A percentile compares a stretch with the other conserved stretches of the same genome.
These are phyloP conservation scores for Speoplatyrhinus poulsoni DNA, from an alignment of 2,113 vertebrate genomes.

Conservation along the genomic window DNA sequence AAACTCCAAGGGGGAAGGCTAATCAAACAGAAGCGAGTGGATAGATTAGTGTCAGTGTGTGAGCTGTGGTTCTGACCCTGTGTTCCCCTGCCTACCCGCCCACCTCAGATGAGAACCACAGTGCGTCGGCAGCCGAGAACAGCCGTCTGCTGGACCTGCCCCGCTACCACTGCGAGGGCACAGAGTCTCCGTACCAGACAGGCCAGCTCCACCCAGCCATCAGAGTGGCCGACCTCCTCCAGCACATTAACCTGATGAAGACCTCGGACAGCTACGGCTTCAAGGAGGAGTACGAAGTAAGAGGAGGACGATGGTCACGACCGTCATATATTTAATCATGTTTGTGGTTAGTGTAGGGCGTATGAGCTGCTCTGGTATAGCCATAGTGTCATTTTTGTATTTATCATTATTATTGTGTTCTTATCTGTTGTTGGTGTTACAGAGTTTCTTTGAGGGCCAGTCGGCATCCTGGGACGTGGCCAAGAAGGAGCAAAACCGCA, in stretches of 20 bases:
- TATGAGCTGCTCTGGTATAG: not conserved
- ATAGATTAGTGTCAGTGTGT: not conserved
- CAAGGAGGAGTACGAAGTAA: slow-evolving; percentile 99
- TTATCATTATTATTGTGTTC: slow-evolving; percentile 36
- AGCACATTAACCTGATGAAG: slow-evolving; percentile 99
- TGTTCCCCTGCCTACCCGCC: not conserved
- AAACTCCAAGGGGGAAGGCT: not conserved
- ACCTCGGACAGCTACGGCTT: slow-evolving; percentile 99
- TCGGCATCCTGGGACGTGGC: slow-evolving; percentile 99
- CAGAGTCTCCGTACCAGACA: slow-evolving; percentile 96
- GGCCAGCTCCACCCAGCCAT: slow-evolving; percentile 98
- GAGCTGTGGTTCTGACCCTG: not conserved
- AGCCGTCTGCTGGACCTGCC: slow-evolving; percentile 93
- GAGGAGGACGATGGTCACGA: slow-evolving; percentile 10
- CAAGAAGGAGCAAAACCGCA: slow-evolving; percentile 98
- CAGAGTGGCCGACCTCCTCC: slow-evolving; percentile 93
- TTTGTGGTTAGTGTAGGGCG: not conserved
- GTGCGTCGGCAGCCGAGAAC: slow-evolving; percentile 84
- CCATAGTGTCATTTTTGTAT: slow-evolving; percentile 18
- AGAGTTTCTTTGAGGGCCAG: slow-evolving; percentile 99
- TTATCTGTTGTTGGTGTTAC: slow-evolving; percentile 73
- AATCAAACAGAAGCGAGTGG: not conserved
- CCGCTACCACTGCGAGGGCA: slow-evolving; percentile 94
- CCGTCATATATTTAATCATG: not conserved
- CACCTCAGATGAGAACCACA: slow-evolving; percentile 93